These are phyloP conservation scores for Chloropsis hardwickii DNA, from an alignment of 2,113 vertebrate species.

Conservation along the genomic window DNA sequence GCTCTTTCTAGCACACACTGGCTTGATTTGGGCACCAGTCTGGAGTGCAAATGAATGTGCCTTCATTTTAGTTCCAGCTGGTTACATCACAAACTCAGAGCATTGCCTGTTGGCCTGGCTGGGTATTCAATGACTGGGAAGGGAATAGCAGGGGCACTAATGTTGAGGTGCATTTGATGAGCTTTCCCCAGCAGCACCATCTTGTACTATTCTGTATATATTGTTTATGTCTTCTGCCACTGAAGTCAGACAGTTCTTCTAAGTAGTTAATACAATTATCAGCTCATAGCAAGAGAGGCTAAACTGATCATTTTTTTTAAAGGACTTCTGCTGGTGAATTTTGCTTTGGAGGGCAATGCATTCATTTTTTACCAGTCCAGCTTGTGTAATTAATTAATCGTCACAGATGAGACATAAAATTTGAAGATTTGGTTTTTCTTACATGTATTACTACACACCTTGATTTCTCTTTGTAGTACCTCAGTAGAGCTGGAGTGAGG, in stretches of 20 bases:
- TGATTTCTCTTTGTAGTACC: background rate
- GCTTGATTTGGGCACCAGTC: background rate
- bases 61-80: slow-evolving; percentile 16
- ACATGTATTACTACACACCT: background rate
- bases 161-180: background rate
- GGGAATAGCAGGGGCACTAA: background rate
- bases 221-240: background rate
- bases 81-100: background rate
- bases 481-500: background rate
- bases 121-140: background rate
- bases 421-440: background rate
- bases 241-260: background rate
- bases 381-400: slow-evolving; percentile 1
- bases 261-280: slow-evolving; percentile 6
- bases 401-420: background rate
- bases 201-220: background rate
- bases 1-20: background rate
- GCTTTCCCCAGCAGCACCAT: background rate
- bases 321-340: background rate
- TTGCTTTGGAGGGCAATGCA: background rate
- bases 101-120: background rate
- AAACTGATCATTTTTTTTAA: background rate
- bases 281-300: background rate
- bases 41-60: background rate
- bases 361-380: background rate